phyloP scores from a whole-genome alignment of 1,140 invertebrate genomes.

The Brachionus koreanus region DNA sequence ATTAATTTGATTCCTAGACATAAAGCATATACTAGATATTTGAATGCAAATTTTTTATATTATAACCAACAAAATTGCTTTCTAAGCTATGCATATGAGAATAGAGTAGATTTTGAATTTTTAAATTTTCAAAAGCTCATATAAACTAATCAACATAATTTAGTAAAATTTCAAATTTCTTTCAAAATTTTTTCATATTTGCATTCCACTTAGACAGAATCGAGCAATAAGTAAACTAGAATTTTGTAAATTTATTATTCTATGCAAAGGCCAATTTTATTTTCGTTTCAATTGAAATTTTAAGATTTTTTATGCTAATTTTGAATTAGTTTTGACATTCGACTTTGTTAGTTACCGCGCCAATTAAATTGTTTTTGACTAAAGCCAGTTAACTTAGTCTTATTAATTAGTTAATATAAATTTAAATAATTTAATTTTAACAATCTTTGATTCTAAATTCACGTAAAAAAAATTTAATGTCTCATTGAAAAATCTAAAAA shows the following conservation, averaged over 20 bases:
- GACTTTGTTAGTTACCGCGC: background rate
- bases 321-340: constrained; percentile 7
- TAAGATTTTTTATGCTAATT: constrained; percentile 16
- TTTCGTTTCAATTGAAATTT: background rate
- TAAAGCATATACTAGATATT: constrained; percentile 6
- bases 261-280: background rate
- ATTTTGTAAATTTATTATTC: background rate
- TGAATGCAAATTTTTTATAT: constrained; percentile 20
- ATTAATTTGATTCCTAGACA: constrained; percentile 25
- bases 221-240: background rate
- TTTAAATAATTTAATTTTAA: no score
- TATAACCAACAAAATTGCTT: background rate
- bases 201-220: background rate
- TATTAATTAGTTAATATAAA: background rate
- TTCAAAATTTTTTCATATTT: background rate
- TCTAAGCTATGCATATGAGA: background rate
- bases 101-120: constrained; percentile 10
- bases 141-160: constrained; percentile 32
- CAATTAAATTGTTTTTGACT: background rate
- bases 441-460: no score
- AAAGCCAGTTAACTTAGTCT: background rate
- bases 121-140: background rate
- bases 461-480: no score
- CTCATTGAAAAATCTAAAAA: no score
- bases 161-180: background rate